These are phyloP conservation scores for Xylophagus ater DNA, from an alignment of 2,888 invertebrate genomes.

Conservation along the genomic window DNA sequence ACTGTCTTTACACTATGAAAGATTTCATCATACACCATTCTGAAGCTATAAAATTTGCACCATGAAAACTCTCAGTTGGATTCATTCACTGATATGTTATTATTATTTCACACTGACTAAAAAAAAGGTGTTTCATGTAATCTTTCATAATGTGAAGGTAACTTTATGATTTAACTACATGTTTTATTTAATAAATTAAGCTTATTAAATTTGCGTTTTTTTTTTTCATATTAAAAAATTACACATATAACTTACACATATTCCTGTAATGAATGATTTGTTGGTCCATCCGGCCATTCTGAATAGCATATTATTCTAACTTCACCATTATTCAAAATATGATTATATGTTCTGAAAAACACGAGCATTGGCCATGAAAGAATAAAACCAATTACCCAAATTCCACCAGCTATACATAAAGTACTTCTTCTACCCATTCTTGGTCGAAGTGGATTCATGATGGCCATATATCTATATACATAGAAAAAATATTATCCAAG, in stretches of 20 bases:
- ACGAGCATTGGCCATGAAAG: constrained; percentile 77
- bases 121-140: no score
- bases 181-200: no score
- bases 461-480: constrained; percentile 85
- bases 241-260: constrained; percentile 71
- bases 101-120: no score
- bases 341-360: constrained; percentile 63
- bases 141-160: no score
- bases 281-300: constrained; percentile 76
- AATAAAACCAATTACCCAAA: constrained; percentile 69
- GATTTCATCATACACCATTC: no score
- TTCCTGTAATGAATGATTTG: constrained; percentile 57
- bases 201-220: no score
- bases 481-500: constrained; percentile 16
- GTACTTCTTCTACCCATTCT: constrained; percentile 78
- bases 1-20: no score
- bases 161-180: no score
- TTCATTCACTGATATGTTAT: no score
- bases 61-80: no score
- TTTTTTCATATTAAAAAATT: no score
- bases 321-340: constrained; percentile 44
- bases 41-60: no score
- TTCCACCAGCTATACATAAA: constrained; percentile 67
- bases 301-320: constrained; percentile 66
- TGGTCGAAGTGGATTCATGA: constrained; percentile 84